Percentiles rank a stretch among this genome's conserved stretches.
Conservation (phyloP, 2,888 invertebrate species). For the Chrysomela aeneicollis region DNA sequence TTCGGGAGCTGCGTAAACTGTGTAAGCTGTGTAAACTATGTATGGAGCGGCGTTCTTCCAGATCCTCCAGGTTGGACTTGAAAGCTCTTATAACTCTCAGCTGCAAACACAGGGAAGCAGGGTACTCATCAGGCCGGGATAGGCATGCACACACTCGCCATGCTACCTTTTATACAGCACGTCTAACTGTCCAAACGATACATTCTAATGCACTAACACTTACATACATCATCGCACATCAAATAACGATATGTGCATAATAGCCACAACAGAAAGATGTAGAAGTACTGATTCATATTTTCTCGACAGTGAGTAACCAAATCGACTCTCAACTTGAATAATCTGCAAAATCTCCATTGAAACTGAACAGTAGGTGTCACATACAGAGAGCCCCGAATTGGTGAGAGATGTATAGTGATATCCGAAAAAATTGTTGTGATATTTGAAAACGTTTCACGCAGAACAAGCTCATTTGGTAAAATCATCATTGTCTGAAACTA, state of each 20-base stretch:
- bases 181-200: slow-evolving; percentile 13
- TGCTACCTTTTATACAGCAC: slow-evolving; percentile 30
- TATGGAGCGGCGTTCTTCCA: slow-evolving; percentile 98
- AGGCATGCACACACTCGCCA: slow-evolving; percentile 55
- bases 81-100: slow-evolving; percentile 99
- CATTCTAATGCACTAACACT: slow-evolving; percentile 16
- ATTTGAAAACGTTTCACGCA: too few species aligned
- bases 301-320: background rate
- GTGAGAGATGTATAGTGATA: too few species aligned
- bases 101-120: slow-evolving; percentile 83
- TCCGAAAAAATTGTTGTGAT: too few species aligned
- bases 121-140: slow-evolving; percentile 61
- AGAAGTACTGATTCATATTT: background rate
- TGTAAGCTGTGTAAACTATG: slow-evolving; percentile 96
- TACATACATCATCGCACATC: slow-evolving; percentile 18
- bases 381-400: too few species aligned
- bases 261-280: background rate
- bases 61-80: slow-evolving; percentile 98
- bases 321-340: too few species aligned
- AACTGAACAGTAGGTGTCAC: too few species aligned
- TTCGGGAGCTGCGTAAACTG: slow-evolving; percentile 81
- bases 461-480: too few species aligned
- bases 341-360: too few species aligned
- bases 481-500: too few species aligned
- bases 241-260: background rate